Evolutionary conservation across 2,113 vertebrate genomes (phyloP).

Genomic region (Chrysemys picta): DNA sequence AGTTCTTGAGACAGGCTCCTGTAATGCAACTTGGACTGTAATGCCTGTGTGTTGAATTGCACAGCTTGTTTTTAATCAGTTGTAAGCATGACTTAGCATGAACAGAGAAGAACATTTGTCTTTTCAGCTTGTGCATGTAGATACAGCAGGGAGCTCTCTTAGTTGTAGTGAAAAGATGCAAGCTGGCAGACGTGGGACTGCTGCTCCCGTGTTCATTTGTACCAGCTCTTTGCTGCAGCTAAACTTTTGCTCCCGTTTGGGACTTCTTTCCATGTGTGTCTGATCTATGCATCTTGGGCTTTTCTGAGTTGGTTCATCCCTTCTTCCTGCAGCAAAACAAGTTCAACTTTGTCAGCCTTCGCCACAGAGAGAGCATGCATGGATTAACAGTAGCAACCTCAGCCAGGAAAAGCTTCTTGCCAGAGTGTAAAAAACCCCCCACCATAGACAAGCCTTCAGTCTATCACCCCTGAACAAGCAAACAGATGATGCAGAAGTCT

Average conservation of each 20-base stretch:
- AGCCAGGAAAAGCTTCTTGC: background rate
- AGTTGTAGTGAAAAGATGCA: background rate
- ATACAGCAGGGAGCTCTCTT: background rate
- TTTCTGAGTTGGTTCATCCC: background rate
- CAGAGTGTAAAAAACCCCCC: background rate
- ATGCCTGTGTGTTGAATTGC: background rate
- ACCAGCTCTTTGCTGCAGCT: slow-evolving; percentile 28
- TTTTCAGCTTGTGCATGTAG: background rate
- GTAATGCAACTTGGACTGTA: background rate
- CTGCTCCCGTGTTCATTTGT: background rate
- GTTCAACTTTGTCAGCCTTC: background rate
- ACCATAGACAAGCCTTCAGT: background rate
- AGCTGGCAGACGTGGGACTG: background rate
- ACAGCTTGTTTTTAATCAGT: background rate
- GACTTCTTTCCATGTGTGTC: slow-evolving; percentile 13
- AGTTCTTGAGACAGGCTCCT: background rate
- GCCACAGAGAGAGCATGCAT: background rate
- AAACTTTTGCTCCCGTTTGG: slow-evolving; percentile 32
- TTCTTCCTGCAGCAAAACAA: background rate
- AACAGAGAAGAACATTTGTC: background rate
- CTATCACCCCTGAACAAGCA: background rate
- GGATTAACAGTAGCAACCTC: background rate
- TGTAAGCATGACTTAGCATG: background rate
- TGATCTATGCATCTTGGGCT: background rate
- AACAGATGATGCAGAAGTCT: background rate